Evolutionary conservation across 2,888 invertebrate species (phyloP), one percentile per base, ranked within the genome.

Genomic region (Eucera pruinosa): DNA sequence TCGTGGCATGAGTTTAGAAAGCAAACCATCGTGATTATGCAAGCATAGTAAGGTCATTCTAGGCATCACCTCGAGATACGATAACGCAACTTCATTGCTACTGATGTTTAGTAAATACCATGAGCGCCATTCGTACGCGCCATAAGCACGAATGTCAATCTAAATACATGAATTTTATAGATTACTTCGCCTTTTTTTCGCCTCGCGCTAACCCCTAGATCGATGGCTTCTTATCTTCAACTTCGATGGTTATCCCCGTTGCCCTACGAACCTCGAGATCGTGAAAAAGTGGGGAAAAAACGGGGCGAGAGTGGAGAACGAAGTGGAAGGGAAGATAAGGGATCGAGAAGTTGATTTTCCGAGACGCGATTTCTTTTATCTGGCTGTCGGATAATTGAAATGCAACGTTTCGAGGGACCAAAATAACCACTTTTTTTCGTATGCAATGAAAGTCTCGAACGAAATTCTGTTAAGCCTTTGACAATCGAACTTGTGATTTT

Each of bases 41-140:
- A 85, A 87, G 79, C 70, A 27, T 57, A 61, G 45, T 74, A 69
- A 78, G 84, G 84, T 84, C 82, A 84, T 79, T 66, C 64, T 77
- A 81, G 86, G 81, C 85, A 86, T 89, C 88, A 86, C 84, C 83
- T 84, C 66, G 67, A 86, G 83, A 86, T 86, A 85, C 84, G 89
- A 89, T 89, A 89, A 87, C 77, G 25, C 27, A 61, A 74, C 65
- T 79, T 80, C 77, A 66, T 79, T 86, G 57, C 66, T 71, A 81
- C 81, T 84, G 69, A 72, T 80, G 78, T 89, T 88, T 89, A 84
- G 81, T 81, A 86, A 85, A 84, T 85, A 80, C 76, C 68, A 64
- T 58, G 52, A 69, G 72, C 80, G 75, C 77, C 78, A 58, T 64
- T 79, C 55, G 47, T 54, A 45, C 57, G 43, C 39, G 45, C 15